Evolutionary conservation across 2,888 invertebrate genomes (phyloP).

Genomic region (Acrocyrtus sp.): DNA sequence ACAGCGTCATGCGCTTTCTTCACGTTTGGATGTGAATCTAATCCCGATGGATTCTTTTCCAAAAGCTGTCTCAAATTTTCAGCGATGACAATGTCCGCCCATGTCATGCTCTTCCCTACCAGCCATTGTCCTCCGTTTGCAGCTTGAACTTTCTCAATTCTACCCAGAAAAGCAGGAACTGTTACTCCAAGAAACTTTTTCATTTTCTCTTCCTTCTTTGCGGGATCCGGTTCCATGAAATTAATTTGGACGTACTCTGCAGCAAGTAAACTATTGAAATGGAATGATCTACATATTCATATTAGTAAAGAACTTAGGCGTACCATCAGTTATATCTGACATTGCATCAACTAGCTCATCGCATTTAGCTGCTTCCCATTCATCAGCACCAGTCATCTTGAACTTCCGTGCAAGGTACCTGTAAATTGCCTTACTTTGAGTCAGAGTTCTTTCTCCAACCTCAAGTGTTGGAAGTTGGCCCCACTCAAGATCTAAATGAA

Average conservation of each 20-base stretch:
- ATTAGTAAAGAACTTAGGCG: not conserved
- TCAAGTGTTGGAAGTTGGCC: slow-evolving; percentile 62
- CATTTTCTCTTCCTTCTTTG: slow-evolving; percentile 28
- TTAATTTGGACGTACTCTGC: slow-evolving; percentile 7
- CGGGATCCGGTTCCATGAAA: slow-evolving; percentile 30
- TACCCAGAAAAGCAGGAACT: slow-evolving; percentile 31
- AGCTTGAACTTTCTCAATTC: slow-evolving; percentile 32
- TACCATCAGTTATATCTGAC: slow-evolving; percentile 44
- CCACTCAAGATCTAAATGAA: slow-evolving; percentile 58
- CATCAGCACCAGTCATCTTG: slow-evolving; percentile 55
- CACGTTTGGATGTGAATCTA: slow-evolving; percentile 31
- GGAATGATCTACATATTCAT: no score
- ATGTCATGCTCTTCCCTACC: slow-evolving; percentile 46
- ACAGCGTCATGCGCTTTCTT: slow-evolving; percentile 37
- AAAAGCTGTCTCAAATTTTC: slow-evolving; percentile 28
- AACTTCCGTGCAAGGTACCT: slow-evolving; percentile 63
- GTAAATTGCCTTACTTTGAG: slow-evolving; percentile 63
- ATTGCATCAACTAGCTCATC: slow-evolving; percentile 53
- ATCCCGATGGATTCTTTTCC: not conserved
- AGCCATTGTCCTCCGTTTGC: slow-evolving; percentile 43
- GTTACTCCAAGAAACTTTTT: slow-evolving; percentile 12
- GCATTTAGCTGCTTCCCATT: slow-evolving; percentile 56
- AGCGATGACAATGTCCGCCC: slow-evolving; percentile 51
- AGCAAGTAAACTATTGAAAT: not conserved
- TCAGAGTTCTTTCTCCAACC: slow-evolving; percentile 61